Evolutionary conservation across 30 jellyfish, hydroid and myxozoan species (phyloP), one percentile per base, ranked within the genome.

Genomic region (Aurelia coerulea): DNA sequence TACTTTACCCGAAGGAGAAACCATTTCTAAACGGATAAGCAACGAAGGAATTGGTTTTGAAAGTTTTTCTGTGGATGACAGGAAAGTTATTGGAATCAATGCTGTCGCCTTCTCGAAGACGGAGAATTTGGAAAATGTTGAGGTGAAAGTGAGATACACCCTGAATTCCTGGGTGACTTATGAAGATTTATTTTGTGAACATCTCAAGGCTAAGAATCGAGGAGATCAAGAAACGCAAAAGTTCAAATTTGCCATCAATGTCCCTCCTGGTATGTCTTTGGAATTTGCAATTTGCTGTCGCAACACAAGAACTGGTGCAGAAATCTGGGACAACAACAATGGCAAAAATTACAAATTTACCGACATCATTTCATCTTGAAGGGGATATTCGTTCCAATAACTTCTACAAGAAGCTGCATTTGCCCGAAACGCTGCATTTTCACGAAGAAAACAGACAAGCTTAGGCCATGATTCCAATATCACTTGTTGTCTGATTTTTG

Each of bases 221-320:
- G 64, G 34, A 9, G 51, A 19, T 66, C 51, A 17, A 10, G 77
- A 68, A 37, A 41, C 4, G n/a, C 51, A 1, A 31, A 42, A 32
- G 63, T 66, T 81, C 35, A n/a, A 37, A 6, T 81, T 81, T 68
- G 78, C 7, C 17, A 74, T 81, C 18, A 46, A 67, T 53, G 90
- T 67, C 76, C 90, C 90, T 5, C 54, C 37, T 10, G 81, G 77
- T 63, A 49, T 41, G 76, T n/a, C 90, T 4, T 74, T 81, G 10
- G 90, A 81, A 42, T 81, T 69, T 54, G 90, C 90, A 35, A 68
- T 81, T 68, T 81, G 83, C 83, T 68, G 83, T 52, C 65, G 90
- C 70, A 62, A 62, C 34, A 41, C 87, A 16, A 53, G 31, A 41
- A 35, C 54, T 18, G 76, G 74, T 13, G 34, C 77, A 5, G 90